phyloP scores from a whole-genome alignment of 2,888 invertebrate genomes.

The Tanytarsus gracilentus region DNA sequence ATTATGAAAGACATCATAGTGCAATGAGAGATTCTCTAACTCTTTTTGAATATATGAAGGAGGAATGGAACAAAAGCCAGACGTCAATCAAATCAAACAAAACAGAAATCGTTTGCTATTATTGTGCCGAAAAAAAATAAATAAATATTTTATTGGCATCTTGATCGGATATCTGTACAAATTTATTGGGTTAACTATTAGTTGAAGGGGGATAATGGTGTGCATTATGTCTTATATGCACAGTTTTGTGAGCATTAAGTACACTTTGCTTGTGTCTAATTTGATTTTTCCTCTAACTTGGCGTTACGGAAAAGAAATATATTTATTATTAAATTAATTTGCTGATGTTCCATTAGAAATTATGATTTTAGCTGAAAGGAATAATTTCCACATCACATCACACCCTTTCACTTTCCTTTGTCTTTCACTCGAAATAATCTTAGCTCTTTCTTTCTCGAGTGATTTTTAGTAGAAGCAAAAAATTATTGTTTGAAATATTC shows the following conservation, averaged over 20 bases:
- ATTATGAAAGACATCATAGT: conserved; percentile 3
- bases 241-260: not conserved
- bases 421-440: too few species aligned
- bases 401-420: conserved; percentile 21
- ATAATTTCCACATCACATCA: conserved; percentile 25
- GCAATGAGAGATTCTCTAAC: conserved; percentile 18
- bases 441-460: too few species aligned
- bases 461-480: too few species aligned
- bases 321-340: conserved; percentile 23
- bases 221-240: not conserved
- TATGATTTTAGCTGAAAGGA: not conserved
- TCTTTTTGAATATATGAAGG: not conserved
- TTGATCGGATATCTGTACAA: conserved; percentile 14
- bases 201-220: not conserved
- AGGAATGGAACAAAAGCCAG: not conserved
- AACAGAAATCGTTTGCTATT: conserved; percentile 13
- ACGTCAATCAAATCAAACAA: conserved; percentile 24
- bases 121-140: not conserved
- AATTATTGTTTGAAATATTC: too few species aligned
- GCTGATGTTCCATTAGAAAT: not conserved
- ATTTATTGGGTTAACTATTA: conserved; percentile 23
- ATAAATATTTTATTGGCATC: conserved; percentile 24
- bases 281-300: conserved; percentile 18
- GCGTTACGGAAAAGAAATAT: too few species aligned
- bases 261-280: conserved; percentile 9